A percentile compares a stretch with the other conserved stretches of the same genome.
Conservation (phyloP, 2,113 vertebrate species). For the Naja naja region DNA sequence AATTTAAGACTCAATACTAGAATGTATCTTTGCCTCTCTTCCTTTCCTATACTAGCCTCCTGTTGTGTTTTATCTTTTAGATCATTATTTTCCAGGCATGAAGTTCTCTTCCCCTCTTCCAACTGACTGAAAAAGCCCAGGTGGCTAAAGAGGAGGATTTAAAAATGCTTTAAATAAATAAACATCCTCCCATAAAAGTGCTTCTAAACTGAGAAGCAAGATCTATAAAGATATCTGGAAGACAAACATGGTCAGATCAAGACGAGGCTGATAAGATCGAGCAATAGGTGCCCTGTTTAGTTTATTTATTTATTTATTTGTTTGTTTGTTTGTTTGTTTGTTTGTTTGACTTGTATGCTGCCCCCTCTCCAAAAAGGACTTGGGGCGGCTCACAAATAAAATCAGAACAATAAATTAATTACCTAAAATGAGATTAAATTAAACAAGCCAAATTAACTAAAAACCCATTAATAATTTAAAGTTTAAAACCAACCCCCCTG, state of each 20-base stretch:
- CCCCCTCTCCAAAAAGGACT: too few relatives aligned
- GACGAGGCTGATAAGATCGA: background rate
- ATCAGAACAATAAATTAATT: too few relatives aligned
- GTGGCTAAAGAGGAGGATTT: background rate
- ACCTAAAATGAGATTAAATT: too few relatives aligned
- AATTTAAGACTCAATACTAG: background rate
- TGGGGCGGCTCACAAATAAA: too few relatives aligned
- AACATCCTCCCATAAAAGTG: background rate
- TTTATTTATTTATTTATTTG: too few relatives aligned
- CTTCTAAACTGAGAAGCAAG: background rate
- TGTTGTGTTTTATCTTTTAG: background rate
- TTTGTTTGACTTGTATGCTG: too few relatives aligned
- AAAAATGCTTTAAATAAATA: background rate
- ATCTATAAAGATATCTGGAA: background rate
- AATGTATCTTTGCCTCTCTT: background rate
- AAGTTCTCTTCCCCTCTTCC: background rate
- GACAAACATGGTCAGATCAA: background rate
- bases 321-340: too few relatives aligned
- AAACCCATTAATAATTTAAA: too few relatives aligned
- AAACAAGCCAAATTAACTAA: too few relatives aligned
- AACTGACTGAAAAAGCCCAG: background rate
- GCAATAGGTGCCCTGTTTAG: too few relatives aligned
- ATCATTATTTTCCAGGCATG: background rate
- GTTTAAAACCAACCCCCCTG: too few relatives aligned
- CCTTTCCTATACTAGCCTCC: background rate